Percentiles rank a stretch among this genome's conserved stretches.
Conservation (phyloP, 2,888 invertebrate species). For the Eupithecia exiguata region DNA sequence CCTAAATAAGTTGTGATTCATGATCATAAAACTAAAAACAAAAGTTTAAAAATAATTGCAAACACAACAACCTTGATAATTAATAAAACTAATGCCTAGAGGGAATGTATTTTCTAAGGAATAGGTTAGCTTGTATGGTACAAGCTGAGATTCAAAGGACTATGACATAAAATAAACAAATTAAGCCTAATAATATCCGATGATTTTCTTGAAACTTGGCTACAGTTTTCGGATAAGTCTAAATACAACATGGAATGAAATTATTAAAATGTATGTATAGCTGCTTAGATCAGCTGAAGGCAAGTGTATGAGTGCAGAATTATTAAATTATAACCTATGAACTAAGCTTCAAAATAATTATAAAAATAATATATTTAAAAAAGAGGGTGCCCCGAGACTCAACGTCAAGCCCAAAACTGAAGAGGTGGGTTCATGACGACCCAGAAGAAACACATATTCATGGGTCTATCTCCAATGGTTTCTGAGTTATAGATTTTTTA, state of each 20-base stretch:
- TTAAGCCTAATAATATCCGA: background rate
- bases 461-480: too few relatives aligned
- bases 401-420: too few relatives aligned
- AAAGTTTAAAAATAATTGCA: constrained; percentile 18
- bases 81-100: constrained; percentile 11
- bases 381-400: too few relatives aligned
- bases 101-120: constrained; percentile 24
- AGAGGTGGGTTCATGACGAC: too few relatives aligned
- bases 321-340: background rate
- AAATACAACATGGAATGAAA: background rate
- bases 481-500: too few relatives aligned
- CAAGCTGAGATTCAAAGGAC: background rate
- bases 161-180: background rate
- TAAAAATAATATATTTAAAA: too few relatives aligned
- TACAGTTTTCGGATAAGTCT: background rate
- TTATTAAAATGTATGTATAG: background rate
- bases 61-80: constrained; percentile 28
- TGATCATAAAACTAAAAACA: background rate
- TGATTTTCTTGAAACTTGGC: background rate
- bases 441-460: too few relatives aligned
- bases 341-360: background rate
- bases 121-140: background rate
- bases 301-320: background rate
- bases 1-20: background rate
- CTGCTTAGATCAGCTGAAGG: background rate